Evolutionary conservation across 2,888 invertebrate genomes (phyloP).

Genomic region (Heliconius ethilla): DNA sequence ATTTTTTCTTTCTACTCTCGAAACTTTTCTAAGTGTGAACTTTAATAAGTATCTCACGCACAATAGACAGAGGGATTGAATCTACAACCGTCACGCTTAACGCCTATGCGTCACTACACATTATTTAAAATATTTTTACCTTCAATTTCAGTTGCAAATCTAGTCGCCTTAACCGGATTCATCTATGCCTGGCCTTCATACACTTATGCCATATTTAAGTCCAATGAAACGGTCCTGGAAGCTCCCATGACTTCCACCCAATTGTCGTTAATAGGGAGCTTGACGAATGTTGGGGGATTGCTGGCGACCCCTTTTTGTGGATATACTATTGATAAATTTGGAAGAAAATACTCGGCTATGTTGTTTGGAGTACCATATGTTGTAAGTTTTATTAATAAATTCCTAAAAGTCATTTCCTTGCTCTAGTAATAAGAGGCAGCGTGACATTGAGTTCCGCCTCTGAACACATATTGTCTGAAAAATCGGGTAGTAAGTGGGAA

Average conservation of each 20-base stretch:
- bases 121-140: not conserved
- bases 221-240: constrained; percentile 65
- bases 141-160: constrained; percentile 32
- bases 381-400: constrained; percentile 54
- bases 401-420: too few species aligned
- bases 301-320: constrained; percentile 67
- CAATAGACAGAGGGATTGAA: too few species aligned
- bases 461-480: too few species aligned
- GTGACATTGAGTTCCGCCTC: too few species aligned
- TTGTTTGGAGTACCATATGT: constrained; percentile 68
- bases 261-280: constrained; percentile 67
- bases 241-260: constrained; percentile 62
- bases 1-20: too few species aligned
- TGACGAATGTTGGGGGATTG: constrained; percentile 67
- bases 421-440: too few species aligned
- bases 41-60: too few species aligned
- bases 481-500: too few species aligned
- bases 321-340: constrained; percentile 61
- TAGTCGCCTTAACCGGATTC: constrained; percentile 65
- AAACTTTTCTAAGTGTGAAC: too few species aligned
- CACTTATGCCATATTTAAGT: constrained; percentile 63
- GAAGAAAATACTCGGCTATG: constrained; percentile 70
- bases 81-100: too few species aligned
- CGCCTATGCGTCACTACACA: not conserved
- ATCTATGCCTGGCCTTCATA: constrained; percentile 72